phyloP scores from a whole-genome alignment of 2,797 vertebrate genomes.

The Threskiornis aethiopicus region DNA sequence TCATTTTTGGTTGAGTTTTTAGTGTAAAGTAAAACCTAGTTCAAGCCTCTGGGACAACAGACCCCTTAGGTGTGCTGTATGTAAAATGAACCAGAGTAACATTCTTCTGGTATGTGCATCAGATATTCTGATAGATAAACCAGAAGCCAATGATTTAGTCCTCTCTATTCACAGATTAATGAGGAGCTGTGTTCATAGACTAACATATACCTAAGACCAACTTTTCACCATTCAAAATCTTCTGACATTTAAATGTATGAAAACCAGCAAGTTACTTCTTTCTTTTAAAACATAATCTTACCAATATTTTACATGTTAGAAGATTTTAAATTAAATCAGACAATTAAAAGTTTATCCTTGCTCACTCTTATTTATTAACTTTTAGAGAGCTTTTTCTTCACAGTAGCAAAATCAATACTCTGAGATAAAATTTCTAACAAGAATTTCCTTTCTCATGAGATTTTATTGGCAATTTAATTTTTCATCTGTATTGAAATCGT shows the following conservation, averaged over 20 bases:
- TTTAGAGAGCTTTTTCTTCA: conserved; percentile 15
- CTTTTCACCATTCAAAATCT: not conserved
- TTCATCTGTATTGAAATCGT: not conserved
- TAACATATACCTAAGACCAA: not conserved
- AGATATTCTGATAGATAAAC: not conserved
- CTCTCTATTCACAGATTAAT: not conserved
- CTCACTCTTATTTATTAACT: conserved; percentile 42
- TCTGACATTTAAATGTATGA: not conserved
- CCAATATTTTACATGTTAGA: not conserved
- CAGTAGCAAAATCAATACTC: conserved; percentile 35
- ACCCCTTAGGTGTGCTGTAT: not conserved
- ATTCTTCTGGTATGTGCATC: not conserved
- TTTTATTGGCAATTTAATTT: conserved; percentile 43
- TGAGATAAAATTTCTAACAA: conserved; percentile 35
- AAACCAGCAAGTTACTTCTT: not conserved
- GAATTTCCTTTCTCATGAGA: conserved; percentile 29
- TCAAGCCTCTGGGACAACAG: not conserved
- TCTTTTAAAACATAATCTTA: not conserved
- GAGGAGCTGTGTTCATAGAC: not conserved
- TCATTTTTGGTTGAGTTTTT: not conserved
- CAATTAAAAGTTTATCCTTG: not conserved
- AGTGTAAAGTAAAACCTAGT: not conserved
- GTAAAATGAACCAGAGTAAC: not conserved
- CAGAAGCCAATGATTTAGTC: not conserved
- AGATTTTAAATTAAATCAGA: not conserved